These are phyloP conservation scores for Hedya salicella DNA, from an alignment of 2,888 invertebrate genomes.

Conservation along the genomic window DNA sequence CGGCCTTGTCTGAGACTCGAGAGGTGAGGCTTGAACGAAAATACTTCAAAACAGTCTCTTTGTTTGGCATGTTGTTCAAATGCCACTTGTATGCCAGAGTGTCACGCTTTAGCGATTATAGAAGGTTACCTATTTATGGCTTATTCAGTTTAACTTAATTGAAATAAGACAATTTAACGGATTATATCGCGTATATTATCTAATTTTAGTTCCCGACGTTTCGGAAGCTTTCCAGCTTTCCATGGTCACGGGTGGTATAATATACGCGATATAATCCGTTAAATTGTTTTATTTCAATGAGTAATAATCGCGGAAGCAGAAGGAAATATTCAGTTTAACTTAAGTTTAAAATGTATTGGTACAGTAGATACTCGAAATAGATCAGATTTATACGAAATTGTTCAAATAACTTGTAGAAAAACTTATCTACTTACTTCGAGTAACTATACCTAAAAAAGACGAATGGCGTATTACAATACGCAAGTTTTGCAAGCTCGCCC, in stretches of 20 bases:
- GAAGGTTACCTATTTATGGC: slow-evolving; percentile 39
- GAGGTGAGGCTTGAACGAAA: slow-evolving; percentile 63
- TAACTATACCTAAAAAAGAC: background rate
- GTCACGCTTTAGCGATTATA: slow-evolving; percentile 58
- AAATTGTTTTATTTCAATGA: too few relatives aligned
- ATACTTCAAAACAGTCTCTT: slow-evolving; percentile 67
- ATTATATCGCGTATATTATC: too few relatives aligned
- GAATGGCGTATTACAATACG: slow-evolving; percentile 42
- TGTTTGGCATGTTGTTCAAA: slow-evolving; percentile 65
- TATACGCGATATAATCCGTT: too few relatives aligned
- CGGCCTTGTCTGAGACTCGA: slow-evolving; percentile 60
- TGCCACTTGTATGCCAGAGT: slow-evolving; percentile 69
- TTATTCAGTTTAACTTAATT: background rate
- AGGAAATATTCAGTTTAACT: slow-evolving; percentile 6
- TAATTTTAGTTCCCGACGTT: too few relatives aligned
- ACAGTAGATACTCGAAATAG: too few relatives aligned
- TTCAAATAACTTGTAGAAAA: background rate
- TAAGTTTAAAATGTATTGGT: background rate
- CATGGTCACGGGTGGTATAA: too few relatives aligned
- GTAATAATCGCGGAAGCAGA: too few relatives aligned
- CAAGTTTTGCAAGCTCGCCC: slow-evolving; percentile 48
- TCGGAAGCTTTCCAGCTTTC: too few relatives aligned
- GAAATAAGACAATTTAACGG: too few relatives aligned
- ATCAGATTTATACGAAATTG: too few relatives aligned
- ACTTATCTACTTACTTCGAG: too few relatives aligned